A percentile compares a stretch with the other conserved stretches of the same genome.
Evolutionary conservation across 2,797 vertebrate species (phyloP).

Genomic region (Tamandua tetradactyla): DNA sequence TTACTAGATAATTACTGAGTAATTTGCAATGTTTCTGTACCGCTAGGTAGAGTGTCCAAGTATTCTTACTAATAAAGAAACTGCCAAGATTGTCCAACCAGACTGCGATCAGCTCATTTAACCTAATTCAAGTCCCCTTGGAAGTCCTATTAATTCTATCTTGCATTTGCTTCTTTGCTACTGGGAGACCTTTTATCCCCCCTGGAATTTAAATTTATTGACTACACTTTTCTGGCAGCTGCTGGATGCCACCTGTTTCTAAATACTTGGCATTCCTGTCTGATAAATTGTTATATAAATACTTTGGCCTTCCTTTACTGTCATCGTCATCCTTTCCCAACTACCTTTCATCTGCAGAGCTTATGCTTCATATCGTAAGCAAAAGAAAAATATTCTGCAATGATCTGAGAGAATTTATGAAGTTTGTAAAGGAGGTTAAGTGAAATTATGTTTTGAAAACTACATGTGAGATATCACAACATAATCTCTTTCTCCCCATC

Average conservation of each 20-base stretch:
- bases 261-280: slow-evolving; percentile 32
- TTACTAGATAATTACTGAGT: background rate
- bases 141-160: background rate
- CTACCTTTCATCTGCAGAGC: slow-evolving; percentile 56
- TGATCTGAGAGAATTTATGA: background rate
- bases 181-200: slow-evolving; percentile 41
- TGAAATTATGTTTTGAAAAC: background rate
- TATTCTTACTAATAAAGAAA: slow-evolving; percentile 6
- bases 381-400: background rate
- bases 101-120: background rate
- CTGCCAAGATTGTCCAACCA: background rate
- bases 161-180: slow-evolving; percentile 35
- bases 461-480: background rate
- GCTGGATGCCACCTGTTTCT: slow-evolving; percentile 58
- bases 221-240: slow-evolving; percentile 9
- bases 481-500: background rate
- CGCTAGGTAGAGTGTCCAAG: background rate
- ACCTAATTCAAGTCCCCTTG: background rate
- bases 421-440: background rate
- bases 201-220: slow-evolving; percentile 55
- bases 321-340: slow-evolving; percentile 44
- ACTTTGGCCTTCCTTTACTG: slow-evolving; percentile 51
- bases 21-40: background rate
- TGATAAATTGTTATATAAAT: slow-evolving; percentile 66
- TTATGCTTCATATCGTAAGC: slow-evolving; percentile 42